These are phyloP conservation scores for Trichogramma dendrolimi DNA, from an alignment of 2,888 invertebrate genomes.

Conservation along the genomic window DNA sequence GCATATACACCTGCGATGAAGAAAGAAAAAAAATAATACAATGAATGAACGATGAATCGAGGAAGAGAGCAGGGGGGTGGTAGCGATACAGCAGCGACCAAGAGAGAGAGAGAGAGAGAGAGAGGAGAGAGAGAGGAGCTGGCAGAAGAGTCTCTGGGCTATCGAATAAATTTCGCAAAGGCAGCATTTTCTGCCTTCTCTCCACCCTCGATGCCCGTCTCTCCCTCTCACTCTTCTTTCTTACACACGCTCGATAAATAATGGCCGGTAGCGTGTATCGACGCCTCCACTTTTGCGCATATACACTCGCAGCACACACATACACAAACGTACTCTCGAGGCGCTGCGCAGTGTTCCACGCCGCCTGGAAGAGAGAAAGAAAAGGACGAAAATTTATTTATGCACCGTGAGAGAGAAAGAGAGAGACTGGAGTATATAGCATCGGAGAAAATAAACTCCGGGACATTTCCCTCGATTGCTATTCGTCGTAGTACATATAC, in stretches of 20 bases:
- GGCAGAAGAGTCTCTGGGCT: neutral
- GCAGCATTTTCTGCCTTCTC: slow-evolving; percentile 2
- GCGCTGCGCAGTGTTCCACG: too few relatives aligned
- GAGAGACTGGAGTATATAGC: neutral
- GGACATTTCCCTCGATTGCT: slow-evolving; percentile 24
- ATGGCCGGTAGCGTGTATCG: slow-evolving; percentile 22
- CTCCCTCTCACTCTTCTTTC: slow-evolving; percentile 6
- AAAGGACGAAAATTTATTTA: slow-evolving; percentile 24
- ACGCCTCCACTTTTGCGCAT: neutral
- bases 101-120: too few relatives aligned
- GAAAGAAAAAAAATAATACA: neutral
- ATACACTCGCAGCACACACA: too few relatives aligned
- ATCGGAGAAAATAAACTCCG: slow-evolving; percentile 22
- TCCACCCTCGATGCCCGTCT: slow-evolving; percentile 6
- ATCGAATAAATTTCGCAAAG: slow-evolving; percentile 27
- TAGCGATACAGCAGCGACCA: too few relatives aligned
- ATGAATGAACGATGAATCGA: slow-evolving; percentile 25
- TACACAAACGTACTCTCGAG: too few relatives aligned
- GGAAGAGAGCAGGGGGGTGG: neutral
- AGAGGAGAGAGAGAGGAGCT: too few relatives aligned
- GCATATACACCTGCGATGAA: too few relatives aligned
- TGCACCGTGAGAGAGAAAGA: slow-evolving; percentile 7
- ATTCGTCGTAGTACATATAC: slow-evolving; percentile 19
- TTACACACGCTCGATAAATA: slow-evolving; percentile 27
- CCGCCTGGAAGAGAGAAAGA: neutral